A percentile compares a stretch with the other conserved stretches of the same genome.
These are phyloP conservation scores for Neoseiulus cucumeris DNA, from an alignment of 1,140 invertebrate genomes.

Conservation along the genomic window DNA sequence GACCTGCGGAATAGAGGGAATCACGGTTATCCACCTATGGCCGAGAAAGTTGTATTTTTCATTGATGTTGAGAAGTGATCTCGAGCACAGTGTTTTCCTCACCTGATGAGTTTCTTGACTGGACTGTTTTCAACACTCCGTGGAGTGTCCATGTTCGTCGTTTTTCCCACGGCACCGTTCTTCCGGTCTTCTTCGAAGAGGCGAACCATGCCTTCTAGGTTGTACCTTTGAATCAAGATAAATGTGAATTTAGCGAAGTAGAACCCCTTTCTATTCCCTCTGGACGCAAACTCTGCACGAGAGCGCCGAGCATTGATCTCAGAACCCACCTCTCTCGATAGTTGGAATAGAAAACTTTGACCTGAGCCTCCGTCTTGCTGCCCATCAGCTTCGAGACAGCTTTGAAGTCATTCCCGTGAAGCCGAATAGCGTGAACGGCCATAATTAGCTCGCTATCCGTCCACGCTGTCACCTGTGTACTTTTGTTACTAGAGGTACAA, in stretches of 20 bases:
- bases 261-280: too few species aligned
- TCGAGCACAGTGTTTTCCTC: too few species aligned
- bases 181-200: not conserved
- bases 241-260: too few species aligned
- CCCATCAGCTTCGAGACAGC: conserved; percentile 83
- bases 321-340: conserved; percentile 73
- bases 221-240: not conserved
- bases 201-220: not conserved
- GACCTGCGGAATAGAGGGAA: not conserved
- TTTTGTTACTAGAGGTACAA: not conserved
- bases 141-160: too few species aligned
- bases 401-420: conserved; percentile 87
- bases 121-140: too few species aligned
- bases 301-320: conserved; percentile 33
- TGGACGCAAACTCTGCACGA: too few species aligned
- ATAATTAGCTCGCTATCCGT: conserved; percentile 1
- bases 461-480: not conserved
- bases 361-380: conserved; percentile 78
- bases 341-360: conserved; percentile 71
- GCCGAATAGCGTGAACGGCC: conserved; percentile 35
- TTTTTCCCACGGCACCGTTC: not conserved
- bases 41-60: too few species aligned
- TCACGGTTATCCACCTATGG: too few species aligned
- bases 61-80: too few species aligned
- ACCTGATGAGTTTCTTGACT: too few species aligned